These are phyloP conservation scores for Charina bottae DNA, from an alignment of 2,113 vertebrate species.

Conservation along the genomic window DNA sequence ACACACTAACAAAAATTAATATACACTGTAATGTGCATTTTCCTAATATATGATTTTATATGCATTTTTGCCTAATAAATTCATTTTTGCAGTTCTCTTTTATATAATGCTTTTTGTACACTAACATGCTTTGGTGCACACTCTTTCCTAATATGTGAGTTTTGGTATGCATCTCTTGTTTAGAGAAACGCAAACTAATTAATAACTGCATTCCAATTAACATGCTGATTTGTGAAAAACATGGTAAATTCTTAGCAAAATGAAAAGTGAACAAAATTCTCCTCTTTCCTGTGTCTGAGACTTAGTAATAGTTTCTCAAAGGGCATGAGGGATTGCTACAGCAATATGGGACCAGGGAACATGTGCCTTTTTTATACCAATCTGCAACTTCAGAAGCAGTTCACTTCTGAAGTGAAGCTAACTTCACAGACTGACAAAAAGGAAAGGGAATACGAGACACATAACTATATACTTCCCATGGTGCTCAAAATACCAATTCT, in stretches of 20 bases:
- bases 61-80: not conserved
- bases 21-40: not conserved
- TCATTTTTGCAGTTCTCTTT: not conserved
- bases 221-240: no score
- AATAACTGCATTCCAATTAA: no score
- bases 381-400: not conserved
- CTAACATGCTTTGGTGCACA: not conserved
- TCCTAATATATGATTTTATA: not conserved
- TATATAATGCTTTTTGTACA: not conserved
- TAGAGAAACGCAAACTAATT: no score
- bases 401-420: not conserved
- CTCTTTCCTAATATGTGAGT: no score
- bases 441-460: not conserved
- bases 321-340: not conserved
- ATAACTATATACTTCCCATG: rapidly evolving
- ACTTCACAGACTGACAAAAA: not conserved
- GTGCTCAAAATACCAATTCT: not conserved
- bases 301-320: not conserved
- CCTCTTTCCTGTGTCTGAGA: no score
- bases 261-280: no score
- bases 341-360: not conserved
- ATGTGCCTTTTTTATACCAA: no score
- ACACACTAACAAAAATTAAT: not conserved
- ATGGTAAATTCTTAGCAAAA: no score
- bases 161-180: no score